Evolutionary conservation across 2,113 vertebrate species (phyloP).

Genomic region (Galeopterus variegatus): DNA sequence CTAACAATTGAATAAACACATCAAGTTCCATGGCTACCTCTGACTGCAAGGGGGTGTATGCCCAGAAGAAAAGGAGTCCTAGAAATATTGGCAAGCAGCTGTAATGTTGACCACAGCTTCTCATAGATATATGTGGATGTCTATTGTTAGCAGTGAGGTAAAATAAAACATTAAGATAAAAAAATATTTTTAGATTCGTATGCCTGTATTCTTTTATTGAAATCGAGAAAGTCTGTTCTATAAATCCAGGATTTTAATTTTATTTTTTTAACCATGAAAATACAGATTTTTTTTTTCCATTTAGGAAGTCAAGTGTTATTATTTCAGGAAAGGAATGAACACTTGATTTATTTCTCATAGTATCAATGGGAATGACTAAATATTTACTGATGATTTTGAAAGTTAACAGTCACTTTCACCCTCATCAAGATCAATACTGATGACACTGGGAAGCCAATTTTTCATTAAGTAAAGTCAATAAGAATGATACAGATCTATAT

Average conservation of each 20-base stretch:
- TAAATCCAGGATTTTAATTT: conserved; percentile 55
- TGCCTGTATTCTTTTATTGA: background rate
- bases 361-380: background rate
- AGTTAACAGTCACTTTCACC: conserved; percentile 44
- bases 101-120: background rate
- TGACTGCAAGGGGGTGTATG: background rate
- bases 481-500: conserved; percentile 38
- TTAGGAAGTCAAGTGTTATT: background rate
- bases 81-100: background rate
- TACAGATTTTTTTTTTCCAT: background rate
- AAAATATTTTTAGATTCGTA: background rate
- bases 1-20: background rate
- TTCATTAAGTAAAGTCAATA: conserved; percentile 71
- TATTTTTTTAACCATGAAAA: background rate
- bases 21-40: rapidly evolving
- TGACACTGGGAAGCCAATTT: conserved; percentile 54
- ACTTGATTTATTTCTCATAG: conserved; percentile 40
- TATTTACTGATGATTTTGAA: conserved; percentile 47
- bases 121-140: conserved; percentile 61
- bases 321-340: conserved; percentile 4
- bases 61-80: background rate
- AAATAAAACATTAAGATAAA: conserved; percentile 25
- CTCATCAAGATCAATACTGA: conserved; percentile 68
- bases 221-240: conserved; percentile 56
- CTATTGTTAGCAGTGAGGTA: conserved; percentile 33